These are phyloP conservation scores for Mimas tiliae DNA, from an alignment of 2,888 invertebrate species.

Conservation along the genomic window DNA sequence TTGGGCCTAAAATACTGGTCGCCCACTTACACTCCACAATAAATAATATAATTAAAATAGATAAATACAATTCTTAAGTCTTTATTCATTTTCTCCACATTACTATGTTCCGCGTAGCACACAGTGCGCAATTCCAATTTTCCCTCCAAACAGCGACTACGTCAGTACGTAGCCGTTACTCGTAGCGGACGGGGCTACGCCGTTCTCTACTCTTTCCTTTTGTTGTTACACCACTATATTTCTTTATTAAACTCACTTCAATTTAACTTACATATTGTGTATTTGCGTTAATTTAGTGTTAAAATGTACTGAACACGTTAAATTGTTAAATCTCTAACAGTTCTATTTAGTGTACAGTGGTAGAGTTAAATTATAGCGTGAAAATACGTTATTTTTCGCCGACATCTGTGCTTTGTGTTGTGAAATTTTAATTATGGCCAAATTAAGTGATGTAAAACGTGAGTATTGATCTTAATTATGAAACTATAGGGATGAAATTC, in stretches of 20 bases:
- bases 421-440: slow-evolving; percentile 39
- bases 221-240: slow-evolving; percentile 51
- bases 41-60: too few species aligned
- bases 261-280: slow-evolving; percentile 17
- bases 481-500: slow-evolving; percentile 13
- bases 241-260: slow-evolving; percentile 57
- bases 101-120: slow-evolving; percentile 31
- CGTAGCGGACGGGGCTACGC: slow-evolving; percentile 55
- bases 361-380: slow-evolving; percentile 37
- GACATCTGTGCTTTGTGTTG: slow-evolving; percentile 41
- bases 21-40: too few species aligned
- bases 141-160: slow-evolving; percentile 57
- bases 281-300: slow-evolving; percentile 13
- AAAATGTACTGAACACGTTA: slow-evolving; percentile 10
- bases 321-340: background rate
- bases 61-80: too few species aligned
- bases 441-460: slow-evolving; percentile 38
- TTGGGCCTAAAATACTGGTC: too few species aligned
- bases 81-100: background rate
- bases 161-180: slow-evolving; percentile 67
- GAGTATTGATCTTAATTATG: slow-evolving; percentile 37
- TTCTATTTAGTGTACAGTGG: slow-evolving; percentile 22
- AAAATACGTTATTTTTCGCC: slow-evolving; percentile 45
- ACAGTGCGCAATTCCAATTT: slow-evolving; percentile 57
- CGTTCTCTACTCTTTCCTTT: slow-evolving; percentile 37